phyloP scores from a whole-genome alignment of 1,140 invertebrate species.

The Carposina sasakii region DNA sequence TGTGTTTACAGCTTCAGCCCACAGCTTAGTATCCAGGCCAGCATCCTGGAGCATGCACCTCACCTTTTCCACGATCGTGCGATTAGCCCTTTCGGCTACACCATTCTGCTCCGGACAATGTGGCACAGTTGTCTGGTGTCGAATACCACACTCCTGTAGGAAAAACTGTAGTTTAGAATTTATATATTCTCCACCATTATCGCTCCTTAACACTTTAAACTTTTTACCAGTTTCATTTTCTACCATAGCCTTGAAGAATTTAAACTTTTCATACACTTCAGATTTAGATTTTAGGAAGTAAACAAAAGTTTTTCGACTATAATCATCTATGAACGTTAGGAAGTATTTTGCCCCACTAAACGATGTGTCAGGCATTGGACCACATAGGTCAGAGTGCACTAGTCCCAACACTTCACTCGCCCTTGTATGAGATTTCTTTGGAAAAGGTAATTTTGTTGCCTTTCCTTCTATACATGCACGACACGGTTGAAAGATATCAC shows the following conservation, averaged over 20 bases:
- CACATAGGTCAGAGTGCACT: conserved; percentile 35
- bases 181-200: conserved; percentile 9
- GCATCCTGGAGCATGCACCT: conserved; percentile 1
- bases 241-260: conserved; percentile 73
- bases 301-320: conserved; percentile 28
- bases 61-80: conserved; percentile 2
- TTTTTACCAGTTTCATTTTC: conserved; percentile 73
- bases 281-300: conserved; percentile 28
- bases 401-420: neutral
- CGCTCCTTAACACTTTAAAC: conserved; percentile 13
- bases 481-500: neutral
- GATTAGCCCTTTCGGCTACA: neutral
- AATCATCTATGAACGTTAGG: conserved; percentile 47
- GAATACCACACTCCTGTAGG: neutral
- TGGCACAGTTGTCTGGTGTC: neutral
- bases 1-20: conserved; percentile 4
- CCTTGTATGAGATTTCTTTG: neutral
- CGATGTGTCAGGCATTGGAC: conserved; percentile 39
- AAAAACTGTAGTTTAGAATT: neutral
- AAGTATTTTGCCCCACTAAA: conserved; percentile 41
- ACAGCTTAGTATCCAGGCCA: neutral
- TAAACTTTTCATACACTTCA: conserved; percentile 37
- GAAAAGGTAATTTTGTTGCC: conserved; percentile 6
- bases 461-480: neutral
- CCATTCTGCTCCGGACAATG: conserved; percentile 1